Conservation (phyloP, 1,140 invertebrate genomes). For the Sarcophaga peregrina region DNA sequence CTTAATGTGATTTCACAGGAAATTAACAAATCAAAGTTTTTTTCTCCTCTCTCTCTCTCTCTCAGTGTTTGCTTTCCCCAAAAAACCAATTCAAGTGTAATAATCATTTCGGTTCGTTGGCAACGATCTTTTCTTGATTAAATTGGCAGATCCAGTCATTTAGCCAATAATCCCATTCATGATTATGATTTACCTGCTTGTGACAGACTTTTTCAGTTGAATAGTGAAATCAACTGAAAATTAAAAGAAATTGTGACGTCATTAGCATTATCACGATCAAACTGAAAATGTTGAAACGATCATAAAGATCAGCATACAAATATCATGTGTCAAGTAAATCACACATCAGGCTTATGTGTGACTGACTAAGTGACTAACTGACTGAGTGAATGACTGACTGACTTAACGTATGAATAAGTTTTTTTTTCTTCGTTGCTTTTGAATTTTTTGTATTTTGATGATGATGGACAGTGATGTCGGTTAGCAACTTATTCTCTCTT, state of each 20-base stretch:
- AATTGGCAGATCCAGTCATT: too few species aligned
- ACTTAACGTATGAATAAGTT: neutral
- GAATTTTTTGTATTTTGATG: slow-evolving; percentile 2
- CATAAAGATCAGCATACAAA: slow-evolving; percentile 17
- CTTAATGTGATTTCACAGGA: slow-evolving; percentile 34
- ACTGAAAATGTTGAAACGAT: neutral
- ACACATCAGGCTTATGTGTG: slow-evolving; percentile 34
- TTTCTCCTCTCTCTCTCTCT: too few species aligned
- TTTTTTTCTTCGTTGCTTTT: too few species aligned
- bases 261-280: neutral
- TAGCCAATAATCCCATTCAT: neutral
- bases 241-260: neutral
- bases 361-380: neutral
- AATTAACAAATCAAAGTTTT: neutral
- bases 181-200: slow-evolving; percentile 31
- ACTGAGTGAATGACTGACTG: neutral
- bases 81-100: slow-evolving; percentile 3
- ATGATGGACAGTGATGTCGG: slow-evolving; percentile 41
- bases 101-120: slow-evolving; percentile 22
- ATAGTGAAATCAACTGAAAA: neutral
- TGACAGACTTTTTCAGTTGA: neutral
- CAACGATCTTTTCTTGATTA: neutral
- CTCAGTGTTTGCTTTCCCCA: neutral
- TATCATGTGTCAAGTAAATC: slow-evolving; percentile 35
- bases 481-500: slow-evolving; percentile 26